Evolutionary conservation across 2,797 vertebrate species (phyloP).

Genomic region (Sebastes trivittatus): DNA sequence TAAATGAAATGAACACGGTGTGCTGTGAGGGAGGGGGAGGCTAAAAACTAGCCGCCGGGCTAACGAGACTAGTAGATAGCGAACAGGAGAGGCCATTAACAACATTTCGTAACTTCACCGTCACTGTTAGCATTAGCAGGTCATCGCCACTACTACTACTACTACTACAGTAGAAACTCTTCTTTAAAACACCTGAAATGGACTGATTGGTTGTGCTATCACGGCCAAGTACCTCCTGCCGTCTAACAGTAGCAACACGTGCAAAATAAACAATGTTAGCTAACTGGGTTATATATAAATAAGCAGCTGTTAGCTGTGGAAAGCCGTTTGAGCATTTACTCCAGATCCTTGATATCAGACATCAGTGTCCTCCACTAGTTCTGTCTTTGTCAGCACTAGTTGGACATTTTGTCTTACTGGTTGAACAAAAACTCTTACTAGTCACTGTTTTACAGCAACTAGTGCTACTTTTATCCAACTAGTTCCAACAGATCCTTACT

Average conservation of each 20-base stretch:
- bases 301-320: slow-evolving; percentile 11
- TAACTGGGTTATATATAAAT: not conserved
- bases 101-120: slow-evolving; percentile 54
- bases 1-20: not conserved
- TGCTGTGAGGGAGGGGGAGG: not conserved
- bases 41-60: slow-evolving; percentile 10
- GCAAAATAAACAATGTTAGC: not conserved
- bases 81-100: slow-evolving; percentile 16
- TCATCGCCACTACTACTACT: not conserved
- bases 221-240: not conserved
- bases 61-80: not conserved
- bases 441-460: no score
- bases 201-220: fast-evolving
- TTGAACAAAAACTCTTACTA: no score
- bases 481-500: fast-evolving
- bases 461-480: no score
- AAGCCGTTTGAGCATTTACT: no score
- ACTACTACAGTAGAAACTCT: not conserved
- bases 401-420: no score
- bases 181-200: not conserved
- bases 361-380: no score
- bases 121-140: slow-evolving; percentile 67
- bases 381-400: no score
- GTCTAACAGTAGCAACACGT: fast-evolving
- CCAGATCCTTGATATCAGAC: no score